phyloP scores from a whole-genome alignment of 2,113 vertebrate genomes.

The Theristicus caerulescens region DNA sequence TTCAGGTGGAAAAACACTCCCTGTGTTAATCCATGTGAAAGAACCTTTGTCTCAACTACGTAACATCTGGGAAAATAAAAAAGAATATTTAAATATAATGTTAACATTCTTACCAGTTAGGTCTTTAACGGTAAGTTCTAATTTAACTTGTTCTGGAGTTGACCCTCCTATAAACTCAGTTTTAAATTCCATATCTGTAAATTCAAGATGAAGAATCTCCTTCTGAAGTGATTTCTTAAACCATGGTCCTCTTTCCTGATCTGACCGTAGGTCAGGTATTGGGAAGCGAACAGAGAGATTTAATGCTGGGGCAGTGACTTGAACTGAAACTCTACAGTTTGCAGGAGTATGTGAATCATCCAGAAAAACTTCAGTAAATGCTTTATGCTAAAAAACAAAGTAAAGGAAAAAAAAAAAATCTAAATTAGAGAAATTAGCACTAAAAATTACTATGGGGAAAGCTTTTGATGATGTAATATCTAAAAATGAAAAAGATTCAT shows the following conservation, averaged over 20 bases:
- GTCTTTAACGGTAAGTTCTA: slow-evolving; percentile 94
- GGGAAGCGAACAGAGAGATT: slow-evolving; percentile 90
- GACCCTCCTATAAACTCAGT: slow-evolving; percentile 88
- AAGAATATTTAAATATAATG: background rate
- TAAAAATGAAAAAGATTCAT: background rate
- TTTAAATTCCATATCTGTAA: slow-evolving; percentile 89
- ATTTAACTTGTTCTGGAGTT: slow-evolving; percentile 88
- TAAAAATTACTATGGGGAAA: background rate
- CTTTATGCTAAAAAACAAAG: slow-evolving; percentile 85
- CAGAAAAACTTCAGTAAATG: slow-evolving; percentile 96
- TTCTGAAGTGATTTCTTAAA: slow-evolving; percentile 97
- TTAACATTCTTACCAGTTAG: slow-evolving; percentile 80
- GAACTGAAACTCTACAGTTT: slow-evolving; percentile 85
- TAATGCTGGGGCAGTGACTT: slow-evolving; percentile 83
- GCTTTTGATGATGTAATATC: background rate
- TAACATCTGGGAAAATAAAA: background rate
- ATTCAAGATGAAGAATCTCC: slow-evolving; percentile 87
- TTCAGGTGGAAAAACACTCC: background rate
- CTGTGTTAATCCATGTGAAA: background rate
- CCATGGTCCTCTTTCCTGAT: slow-evolving; percentile 97
- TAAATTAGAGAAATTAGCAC: background rate
- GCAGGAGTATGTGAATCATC: slow-evolving; percentile 89
- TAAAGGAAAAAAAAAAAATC: background rate
- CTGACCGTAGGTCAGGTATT: slow-evolving; percentile 94
- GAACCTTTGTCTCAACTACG: background rate